Base-by-base conservation (phyloP, 2,113 vertebrate genomes). In the Aythya baeri region DNA sequence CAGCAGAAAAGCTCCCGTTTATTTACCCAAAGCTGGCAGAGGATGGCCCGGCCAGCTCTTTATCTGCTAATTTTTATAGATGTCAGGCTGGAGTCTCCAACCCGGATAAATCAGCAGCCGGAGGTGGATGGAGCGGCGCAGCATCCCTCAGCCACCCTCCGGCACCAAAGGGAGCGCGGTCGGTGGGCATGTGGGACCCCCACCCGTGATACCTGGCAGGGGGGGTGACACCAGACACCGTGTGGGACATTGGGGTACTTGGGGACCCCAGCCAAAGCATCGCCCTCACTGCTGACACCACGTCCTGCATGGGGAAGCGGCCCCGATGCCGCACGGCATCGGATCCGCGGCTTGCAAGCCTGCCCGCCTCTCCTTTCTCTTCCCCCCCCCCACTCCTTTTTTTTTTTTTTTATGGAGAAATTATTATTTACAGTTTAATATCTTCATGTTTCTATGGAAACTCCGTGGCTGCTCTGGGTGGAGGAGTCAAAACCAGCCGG, bases 341-440 rank as follows among this genome's bases (percentile, higher is more conserved):
- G 23, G 23, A 52, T 52, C 50, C 55, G 9, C 10, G 55, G 32
- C 1, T n/a, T 20, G 17, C 25, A 11, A 18, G 8, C 46, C 61
- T 20, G 31, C 17, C 34, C 20, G 27, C 27, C 26, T 38, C 25
- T 41, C 27, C 62, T 65, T 34, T 65, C 34, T 13, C 36, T 34
- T 11, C 62, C 58, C 13, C 26, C 34, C 50, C n/a, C 17, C 25
- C 17, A 5, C 14, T 3, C 8, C 29, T 4, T 5, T 31, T 29
- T 7, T 41, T 57, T 38, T 31, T 49, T 76, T 29, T 32, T n/a
- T 6, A 77, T 66, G 79, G 78, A 74, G 85, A 74, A 95, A 96
- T 96, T 85, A 83, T 96, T 95, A 96, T 96, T 97, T 95, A 83
- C 73, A 67, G 85, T 94, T 96, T 95, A 96, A 95, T 96, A 96